Evolutionary conservation across 2,113 vertebrate genomes (phyloP).

Genomic region (Protobothrops mucrosquamatus): DNA sequence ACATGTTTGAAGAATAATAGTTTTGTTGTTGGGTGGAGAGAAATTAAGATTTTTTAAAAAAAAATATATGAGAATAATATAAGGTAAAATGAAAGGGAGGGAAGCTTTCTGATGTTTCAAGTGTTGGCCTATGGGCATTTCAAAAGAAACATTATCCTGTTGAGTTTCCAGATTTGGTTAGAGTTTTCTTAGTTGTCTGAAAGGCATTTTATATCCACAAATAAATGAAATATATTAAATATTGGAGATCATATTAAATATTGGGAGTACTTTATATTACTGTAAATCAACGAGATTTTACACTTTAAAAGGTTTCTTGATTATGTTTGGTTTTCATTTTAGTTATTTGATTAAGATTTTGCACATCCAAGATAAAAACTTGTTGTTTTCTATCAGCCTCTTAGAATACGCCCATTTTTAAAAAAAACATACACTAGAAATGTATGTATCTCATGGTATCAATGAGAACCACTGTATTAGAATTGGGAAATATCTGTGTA

Average conservation of each 20-base stretch:
- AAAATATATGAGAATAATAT: background rate
- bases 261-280: background rate
- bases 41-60: background rate
- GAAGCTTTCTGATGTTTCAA: background rate
- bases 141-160: conserved; percentile 49
- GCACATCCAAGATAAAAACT: no score
- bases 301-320: background rate
- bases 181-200: background rate
- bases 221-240: background rate
- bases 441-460: background rate
- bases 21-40: background rate
- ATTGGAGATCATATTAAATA: background rate
- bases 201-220: background rate
- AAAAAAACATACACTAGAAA: background rate
- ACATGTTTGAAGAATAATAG: background rate
- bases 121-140: conserved; percentile 37
- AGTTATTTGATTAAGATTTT: background rate
- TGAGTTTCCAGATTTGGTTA: conserved; percentile 38
- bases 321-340: background rate
- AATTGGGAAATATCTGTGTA: background rate
- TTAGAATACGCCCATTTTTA: background rate
- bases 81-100: background rate
- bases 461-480: background rate
- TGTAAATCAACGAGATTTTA: background rate
- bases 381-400: background rate